Evolutionary conservation across 2,888 invertebrate species (phyloP), one percentile per base, ranked within the genome.

Genomic region (Itoplectis maculator): DNA sequence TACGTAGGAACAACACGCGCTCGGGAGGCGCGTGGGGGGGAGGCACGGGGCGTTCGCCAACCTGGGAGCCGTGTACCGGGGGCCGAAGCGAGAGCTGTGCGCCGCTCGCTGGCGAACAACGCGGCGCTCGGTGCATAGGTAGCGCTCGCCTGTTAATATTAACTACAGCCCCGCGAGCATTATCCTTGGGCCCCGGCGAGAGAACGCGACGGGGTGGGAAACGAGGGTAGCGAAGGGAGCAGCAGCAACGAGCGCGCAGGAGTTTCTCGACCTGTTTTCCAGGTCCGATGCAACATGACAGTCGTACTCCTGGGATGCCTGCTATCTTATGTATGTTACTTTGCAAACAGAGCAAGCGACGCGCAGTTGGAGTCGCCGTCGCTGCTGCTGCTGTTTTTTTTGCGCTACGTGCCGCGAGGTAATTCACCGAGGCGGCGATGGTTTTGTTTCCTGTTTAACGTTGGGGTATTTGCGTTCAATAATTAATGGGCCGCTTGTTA

Each of bases 1-100:
- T 91, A 91, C 87, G 88, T 88, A 90, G 88, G 88, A 89, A 89
- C 88, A 90, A 89, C 90, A 90, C 88, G 88, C 86, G 87, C 87
- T 79, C 77, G n/a, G n/a, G n/a, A n/a, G n/a, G n/a, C n/a, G n/a
- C n/a, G n/a, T 77, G 74, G 69, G 69, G 78, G 72, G 13, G 66
- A n/a, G n/a, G n/a, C n/a, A n/a, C 54, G 15, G 45, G 42, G 37
- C 72, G 40, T 45, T 72, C 70, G 37, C n/a, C 66, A 13, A 65
- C 29, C 6, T 15, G 51, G 11, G 29, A 51, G 51, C 13, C n/a
- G 54, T 15, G 23, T 59, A 35, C 49, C 45, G 66, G 47, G 66
- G n/a, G n/a, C n/a, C 54, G 37, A 45, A 68, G 75, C 42, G 65
- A 75, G 35, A n/a, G 59, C 56, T 40, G 51, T 29, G 35, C n/a